Base-by-base conservation (phyloP, 1,140 invertebrate genomes). In the Drosophila athabasca region DNA sequence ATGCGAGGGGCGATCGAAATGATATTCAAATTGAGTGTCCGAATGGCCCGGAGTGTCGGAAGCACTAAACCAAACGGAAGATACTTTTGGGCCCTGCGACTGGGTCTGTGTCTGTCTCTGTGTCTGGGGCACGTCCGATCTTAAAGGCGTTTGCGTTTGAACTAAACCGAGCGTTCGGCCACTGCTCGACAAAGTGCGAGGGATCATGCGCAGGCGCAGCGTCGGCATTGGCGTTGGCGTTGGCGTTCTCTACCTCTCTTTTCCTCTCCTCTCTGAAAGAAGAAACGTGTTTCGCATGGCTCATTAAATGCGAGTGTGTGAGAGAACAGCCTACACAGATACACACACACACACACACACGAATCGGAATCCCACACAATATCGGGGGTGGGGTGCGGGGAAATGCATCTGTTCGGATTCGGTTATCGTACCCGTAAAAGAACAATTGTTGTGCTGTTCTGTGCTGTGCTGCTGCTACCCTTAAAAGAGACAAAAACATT, bases 271-370 rank as follows among this genome's bases (percentile, higher is more conserved):
- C 29, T 7, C 9, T 13, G 35, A 11, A 39, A 39, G 35, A 13
- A 35, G 24, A 87, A 88, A 88, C 83, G 84, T 88, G 83, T 88
- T 88, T 79, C 65, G 72, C 59, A 76, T 79, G 46, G 60, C 55
- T 68, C 62, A 67, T 62, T 62, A 46, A 55, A 22, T 60, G 17
- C 29, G 55, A 58, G 55, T 45, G 55, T 45, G 52, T 45, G 22
- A 66, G 62, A 54, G 61, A 70, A 66, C 70, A 61, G 66, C 65
- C 68, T 67, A 78, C 72, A 61, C 66, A 71, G 50, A 61, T 39
- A 44, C 39, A 26, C 39, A 53, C 35, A 53, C 13, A 15, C 29
- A 11, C 22, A 64, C 50, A 52, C 41, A 67, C 39, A 15, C 26
- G 29, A 13, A 50, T 3, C 3, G 5, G 11, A 66, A 72, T 24